Base-by-base conservation (phyloP, 1,140 invertebrate species). In the Lordiphosa mommai region DNA sequence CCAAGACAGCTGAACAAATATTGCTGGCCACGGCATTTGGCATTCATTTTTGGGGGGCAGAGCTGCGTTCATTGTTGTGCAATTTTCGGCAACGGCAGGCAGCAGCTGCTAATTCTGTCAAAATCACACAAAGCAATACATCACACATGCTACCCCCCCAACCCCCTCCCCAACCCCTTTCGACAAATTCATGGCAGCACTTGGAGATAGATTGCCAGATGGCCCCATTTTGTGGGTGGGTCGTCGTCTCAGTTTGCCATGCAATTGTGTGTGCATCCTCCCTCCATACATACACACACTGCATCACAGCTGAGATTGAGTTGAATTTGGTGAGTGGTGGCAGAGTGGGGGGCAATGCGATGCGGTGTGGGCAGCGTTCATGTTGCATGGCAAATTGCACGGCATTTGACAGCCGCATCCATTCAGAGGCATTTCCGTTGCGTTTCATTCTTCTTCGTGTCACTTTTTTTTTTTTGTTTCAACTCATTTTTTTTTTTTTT, bases 51-150 rank as follows among this genome's bases (percentile, higher is more conserved):
- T 4, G 32, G n/a, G 13, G 12, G 20, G 16, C 10, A 0, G 20
- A n/a, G 5, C 23, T 8, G n/a, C 10, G 6, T 4, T 5, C 49
- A 65, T 80, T 82, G 70, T 80, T 79, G 74, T 70, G 70, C 74
- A 80, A 80, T 80, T 80, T 79, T 70, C 65, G 65, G 63, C 46
- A 67, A 71, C 76, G 74, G 70, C 76, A 82, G 76, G 76, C 74
- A 82, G 76, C 74, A 80, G 76, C 76, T 80, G 76, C 76, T 80
- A 80, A 80, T 80, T 80, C 76, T 80, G 76, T 80, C 76, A 80
- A 72, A 82, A 76, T 82, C 76, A 80, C 76, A 67, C 76, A 80
- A 82, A 74, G 76, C 76, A 80, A 80, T 80, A 82, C 76, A 80
- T 80, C 76, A 80, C 76, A 76, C 55, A 82, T 65, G 59, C 63